Conservation (phyloP, 2,113 vertebrate genomes). For the Paraplagusia blochii region DNA sequence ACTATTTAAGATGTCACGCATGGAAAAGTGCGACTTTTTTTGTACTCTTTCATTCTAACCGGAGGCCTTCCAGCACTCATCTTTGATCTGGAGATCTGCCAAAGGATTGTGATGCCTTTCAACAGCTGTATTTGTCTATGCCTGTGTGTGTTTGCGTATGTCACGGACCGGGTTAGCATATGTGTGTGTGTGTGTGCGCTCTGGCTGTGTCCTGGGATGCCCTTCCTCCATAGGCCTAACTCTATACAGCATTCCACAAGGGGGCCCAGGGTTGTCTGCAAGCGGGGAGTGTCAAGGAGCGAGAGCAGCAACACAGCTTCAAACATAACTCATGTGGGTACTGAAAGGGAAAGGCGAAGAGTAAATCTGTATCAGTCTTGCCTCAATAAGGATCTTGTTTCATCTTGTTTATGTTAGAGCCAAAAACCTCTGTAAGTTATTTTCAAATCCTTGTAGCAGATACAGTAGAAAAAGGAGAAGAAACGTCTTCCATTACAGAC, state of each 20-base stretch:
- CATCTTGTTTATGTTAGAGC: constrained; percentile 9
- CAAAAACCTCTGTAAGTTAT: constrained; percentile 2
- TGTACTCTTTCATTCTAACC: constrained; percentile 49
- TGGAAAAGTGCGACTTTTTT: constrained; percentile 50
- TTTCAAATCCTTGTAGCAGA: neutral
- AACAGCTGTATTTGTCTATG: constrained; percentile 76
- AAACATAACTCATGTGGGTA: constrained; percentile 42
- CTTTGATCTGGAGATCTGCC: constrained; percentile 68
- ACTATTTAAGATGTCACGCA: constrained; percentile 52
- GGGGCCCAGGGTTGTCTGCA: constrained; percentile 59
- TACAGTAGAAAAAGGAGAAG: neutral
- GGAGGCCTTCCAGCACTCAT: constrained; percentile 52
- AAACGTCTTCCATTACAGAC: neutral
- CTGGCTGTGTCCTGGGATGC: constrained; percentile 72
- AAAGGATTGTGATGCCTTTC: constrained; percentile 67
- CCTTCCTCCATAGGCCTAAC: constrained; percentile 72
- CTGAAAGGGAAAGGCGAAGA: constrained; percentile 9
- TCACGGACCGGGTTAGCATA: constrained; percentile 36
- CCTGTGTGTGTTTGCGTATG: constrained; percentile 25
- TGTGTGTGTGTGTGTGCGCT: constrained; percentile 22
- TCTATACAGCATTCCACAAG: constrained; percentile 75
- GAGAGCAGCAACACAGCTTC: constrained; percentile 33
- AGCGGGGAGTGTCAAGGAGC: constrained; percentile 63
- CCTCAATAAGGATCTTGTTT: constrained; percentile 9
- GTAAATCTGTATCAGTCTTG: constrained; percentile 5